Evolutionary conservation across 2,888 invertebrate species (phyloP).

Genomic region (Leistus spinibarbis): DNA sequence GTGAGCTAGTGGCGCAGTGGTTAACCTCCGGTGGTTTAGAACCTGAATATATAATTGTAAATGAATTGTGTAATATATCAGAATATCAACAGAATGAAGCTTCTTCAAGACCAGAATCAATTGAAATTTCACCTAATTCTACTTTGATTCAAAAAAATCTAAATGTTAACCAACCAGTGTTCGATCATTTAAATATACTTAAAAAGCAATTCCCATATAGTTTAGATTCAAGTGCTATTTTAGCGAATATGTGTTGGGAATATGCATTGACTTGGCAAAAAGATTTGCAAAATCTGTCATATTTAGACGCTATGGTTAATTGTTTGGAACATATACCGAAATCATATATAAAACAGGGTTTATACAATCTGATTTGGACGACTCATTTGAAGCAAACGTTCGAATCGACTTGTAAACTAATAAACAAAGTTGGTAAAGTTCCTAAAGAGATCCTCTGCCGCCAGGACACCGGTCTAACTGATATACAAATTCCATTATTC

Average conservation of each 20-base stretch:
- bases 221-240: slow-evolving; percentile 75
- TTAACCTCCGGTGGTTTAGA: slow-evolving; percentile 74
- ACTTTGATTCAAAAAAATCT: slow-evolving; percentile 23
- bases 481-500: slow-evolving; percentile 64
- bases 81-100: slow-evolving; percentile 10
- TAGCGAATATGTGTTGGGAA: slow-evolving; percentile 92
- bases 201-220: slow-evolving; percentile 86
- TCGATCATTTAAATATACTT: slow-evolving; percentile 68
- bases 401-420: slow-evolving; percentile 75
- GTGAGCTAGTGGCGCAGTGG: slow-evolving; percentile 89
- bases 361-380: slow-evolving; percentile 87
- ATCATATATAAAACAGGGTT: slow-evolving; percentile 75
- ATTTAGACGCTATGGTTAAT: slow-evolving; percentile 72
- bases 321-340: slow-evolving; percentile 72
- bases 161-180: slow-evolving; percentile 55
- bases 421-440: slow-evolving; percentile 81
- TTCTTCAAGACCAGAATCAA: slow-evolving; percentile 26
- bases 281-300: slow-evolving; percentile 67
- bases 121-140: slow-evolving; percentile 14
- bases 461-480: slow-evolving; percentile 76
- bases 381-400: slow-evolving; percentile 83
- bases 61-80: slow-evolving; percentile 54
- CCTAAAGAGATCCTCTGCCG: slow-evolving; percentile 84
- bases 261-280: slow-evolving; percentile 87
- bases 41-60: slow-evolving; percentile 66